Conservation (phyloP, 2,888 invertebrate species). For the Trichacis sp. region DNA sequence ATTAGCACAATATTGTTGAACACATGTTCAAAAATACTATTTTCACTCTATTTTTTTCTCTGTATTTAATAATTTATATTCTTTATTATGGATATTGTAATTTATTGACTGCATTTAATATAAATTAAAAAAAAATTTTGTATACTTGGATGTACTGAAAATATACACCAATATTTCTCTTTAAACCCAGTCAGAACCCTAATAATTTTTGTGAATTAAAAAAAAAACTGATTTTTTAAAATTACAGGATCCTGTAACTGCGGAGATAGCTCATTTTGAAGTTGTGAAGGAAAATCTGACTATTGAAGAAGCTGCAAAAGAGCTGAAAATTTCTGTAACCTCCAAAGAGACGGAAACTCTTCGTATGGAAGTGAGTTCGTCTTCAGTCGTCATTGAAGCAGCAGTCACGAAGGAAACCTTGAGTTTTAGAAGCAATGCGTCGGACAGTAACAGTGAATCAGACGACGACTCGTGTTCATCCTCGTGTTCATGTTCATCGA, state of each 20-base stretch:
- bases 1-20: too few relatives aligned
- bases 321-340: constrained; percentile 52
- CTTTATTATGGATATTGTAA: too few relatives aligned
- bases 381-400: not conserved
- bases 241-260: constrained; percentile 3
- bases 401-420: constrained; percentile 5
- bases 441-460: constrained; percentile 49
- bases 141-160: too few relatives aligned
- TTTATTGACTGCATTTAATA: too few relatives aligned
- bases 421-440: not conserved
- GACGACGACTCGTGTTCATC: constrained; percentile 49
- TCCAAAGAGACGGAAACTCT: constrained; percentile 38
- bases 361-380: not conserved
- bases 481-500: constrained; percentile 28
- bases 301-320: constrained; percentile 55
- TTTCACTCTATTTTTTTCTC: too few relatives aligned
- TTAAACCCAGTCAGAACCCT: too few relatives aligned
- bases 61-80: too few relatives aligned
- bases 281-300: constrained; percentile 62
- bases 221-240: too few relatives aligned
- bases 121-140: too few relatives aligned
- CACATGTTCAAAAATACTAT: too few relatives aligned
- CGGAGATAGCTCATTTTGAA: constrained; percentile 61
- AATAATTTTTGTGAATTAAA: too few relatives aligned
- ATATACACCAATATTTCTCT: too few relatives aligned